Evolutionary conservation across 2,797 vertebrate genomes (phyloP).

Genomic region (Cyclura pinguis): DNA sequence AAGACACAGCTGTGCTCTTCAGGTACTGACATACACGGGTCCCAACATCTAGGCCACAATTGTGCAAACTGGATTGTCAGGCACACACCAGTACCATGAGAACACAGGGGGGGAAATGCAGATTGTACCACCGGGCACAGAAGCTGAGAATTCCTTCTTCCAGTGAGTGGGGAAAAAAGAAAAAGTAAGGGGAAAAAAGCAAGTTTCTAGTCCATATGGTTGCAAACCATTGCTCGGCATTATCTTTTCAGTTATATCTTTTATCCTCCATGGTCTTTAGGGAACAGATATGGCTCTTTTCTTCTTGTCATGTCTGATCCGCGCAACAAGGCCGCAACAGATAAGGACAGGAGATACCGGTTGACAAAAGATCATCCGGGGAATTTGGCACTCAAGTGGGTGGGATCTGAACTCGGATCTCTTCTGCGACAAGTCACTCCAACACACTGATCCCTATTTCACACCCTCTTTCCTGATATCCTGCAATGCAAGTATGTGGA

Average conservation of each 20-base stretch:
- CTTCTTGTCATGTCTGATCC: not conserved
- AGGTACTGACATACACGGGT: no score
- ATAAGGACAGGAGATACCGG: no score
- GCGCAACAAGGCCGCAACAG: not conserved
- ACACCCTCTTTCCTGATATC: not conserved
- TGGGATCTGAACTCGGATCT: not conserved
- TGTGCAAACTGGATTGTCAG: not conserved
- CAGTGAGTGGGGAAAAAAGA: no score
- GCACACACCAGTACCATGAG: no score
- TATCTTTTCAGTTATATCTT: not conserved
- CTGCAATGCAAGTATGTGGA: not conserved
- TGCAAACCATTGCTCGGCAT: not conserved
- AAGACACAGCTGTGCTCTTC: not conserved
- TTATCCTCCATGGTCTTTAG: no score
- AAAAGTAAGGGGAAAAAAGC: not conserved
- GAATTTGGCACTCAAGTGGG: not conserved
- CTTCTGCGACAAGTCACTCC: not conserved
- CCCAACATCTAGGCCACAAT: not conserved
- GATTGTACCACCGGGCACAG: not conserved
- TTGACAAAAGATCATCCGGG: not conserved
- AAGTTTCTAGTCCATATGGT: not conserved
- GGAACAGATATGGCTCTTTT: not conserved
- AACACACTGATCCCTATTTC: not conserved
- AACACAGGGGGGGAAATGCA: not conserved
- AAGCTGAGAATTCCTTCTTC: not conserved